Evolutionary conservation across 2,888 invertebrate genomes (phyloP), one percentile per base, ranked within the genome.

Genomic region (Leptinotarsa juncta): DNA sequence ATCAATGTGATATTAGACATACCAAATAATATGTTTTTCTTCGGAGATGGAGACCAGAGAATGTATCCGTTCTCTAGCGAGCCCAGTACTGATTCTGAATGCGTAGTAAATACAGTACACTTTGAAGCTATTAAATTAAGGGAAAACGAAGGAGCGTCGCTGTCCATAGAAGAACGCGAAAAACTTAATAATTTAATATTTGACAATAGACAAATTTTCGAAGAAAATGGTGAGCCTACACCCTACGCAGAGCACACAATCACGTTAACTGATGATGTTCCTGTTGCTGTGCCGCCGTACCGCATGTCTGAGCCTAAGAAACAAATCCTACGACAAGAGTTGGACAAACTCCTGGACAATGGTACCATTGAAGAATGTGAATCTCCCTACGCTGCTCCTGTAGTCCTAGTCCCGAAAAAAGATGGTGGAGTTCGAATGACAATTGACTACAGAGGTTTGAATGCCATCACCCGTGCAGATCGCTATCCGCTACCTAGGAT

Each of bases 401-500:
- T 62, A 10, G 62, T 70, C 18, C 20, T 70, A 15, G 70, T 60
- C 20, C 70, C 70, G 3, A 65, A 65, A n/a, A 71, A 71, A 51
- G 53, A 65, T 50, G 66, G 66, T 32, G 42, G 20, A n/a, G 16
- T 53, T 10, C 66, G 71, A n/a, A 18, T 66, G 42, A 66, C 55
- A 4, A 66, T 67, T 12, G 67, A 67, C 60, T 72, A 72, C 32
- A 23, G 72, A 3, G 26, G 50, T 20, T 48, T 72, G 12, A 72
- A 72, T 23, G 67, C 67, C 4, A 67, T 55, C 20, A 72, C 67
- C 4, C 10, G 51, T 32, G 66, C 71, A 14, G 79, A 81, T 65
- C 23, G 32, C 7, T 82, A 81, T 67, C 82, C 80, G n/a, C 66
- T 81, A 10, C 80, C 78, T 2, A 57, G 80, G 23, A 73, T 82